Evolutionary conservation across 2,888 invertebrate species (phyloP).

Genomic region (Poecilobothrus nobilitatus): DNA sequence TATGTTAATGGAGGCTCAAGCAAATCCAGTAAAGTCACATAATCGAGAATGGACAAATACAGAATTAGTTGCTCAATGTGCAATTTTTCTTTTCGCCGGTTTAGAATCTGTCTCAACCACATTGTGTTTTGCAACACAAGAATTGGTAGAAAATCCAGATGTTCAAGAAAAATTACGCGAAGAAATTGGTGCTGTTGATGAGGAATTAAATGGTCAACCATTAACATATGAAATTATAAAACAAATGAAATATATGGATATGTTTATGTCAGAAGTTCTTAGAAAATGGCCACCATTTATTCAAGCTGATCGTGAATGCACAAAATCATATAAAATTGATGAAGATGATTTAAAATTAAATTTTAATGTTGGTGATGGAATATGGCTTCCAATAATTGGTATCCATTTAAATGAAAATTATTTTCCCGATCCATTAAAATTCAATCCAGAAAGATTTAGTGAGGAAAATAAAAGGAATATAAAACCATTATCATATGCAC

Average conservation of each 20-base stretch:
- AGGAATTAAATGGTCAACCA: slow-evolving; percentile 42
- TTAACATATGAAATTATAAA: slow-evolving; percentile 50
- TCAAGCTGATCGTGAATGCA: slow-evolving; percentile 47
- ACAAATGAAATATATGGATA: slow-evolving; percentile 53
- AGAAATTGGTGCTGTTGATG: slow-evolving; percentile 48
- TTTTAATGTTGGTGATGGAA: slow-evolving; percentile 31
- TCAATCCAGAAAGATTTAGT: slow-evolving; percentile 52
- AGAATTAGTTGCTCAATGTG: slow-evolving; percentile 51
- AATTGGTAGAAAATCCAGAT: slow-evolving; percentile 52
- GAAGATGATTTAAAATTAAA: slow-evolving; percentile 29
- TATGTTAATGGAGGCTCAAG: slow-evolving; percentile 23
- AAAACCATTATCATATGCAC: slow-evolving; percentile 45
- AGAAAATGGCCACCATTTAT: slow-evolving; percentile 48
- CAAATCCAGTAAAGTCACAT: slow-evolving; percentile 10
- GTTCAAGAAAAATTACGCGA: slow-evolving; percentile 48
- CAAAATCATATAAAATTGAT: slow-evolving; percentile 45
- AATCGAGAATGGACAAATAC: slow-evolving; percentile 42
- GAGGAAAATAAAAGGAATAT: slow-evolving; percentile 49
- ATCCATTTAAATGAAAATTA: slow-evolving; percentile 48
- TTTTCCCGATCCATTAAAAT: slow-evolving; percentile 49
- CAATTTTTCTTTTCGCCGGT: slow-evolving; percentile 51
- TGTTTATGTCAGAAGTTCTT: slow-evolving; percentile 47
- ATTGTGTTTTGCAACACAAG: slow-evolving; percentile 49
- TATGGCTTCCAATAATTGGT: slow-evolving; percentile 42
- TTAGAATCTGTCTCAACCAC: slow-evolving; percentile 45